These are phyloP conservation scores for Leptoteleia sp. DNA, from an alignment of 1,140 invertebrate species.

Conservation along the genomic window DNA sequence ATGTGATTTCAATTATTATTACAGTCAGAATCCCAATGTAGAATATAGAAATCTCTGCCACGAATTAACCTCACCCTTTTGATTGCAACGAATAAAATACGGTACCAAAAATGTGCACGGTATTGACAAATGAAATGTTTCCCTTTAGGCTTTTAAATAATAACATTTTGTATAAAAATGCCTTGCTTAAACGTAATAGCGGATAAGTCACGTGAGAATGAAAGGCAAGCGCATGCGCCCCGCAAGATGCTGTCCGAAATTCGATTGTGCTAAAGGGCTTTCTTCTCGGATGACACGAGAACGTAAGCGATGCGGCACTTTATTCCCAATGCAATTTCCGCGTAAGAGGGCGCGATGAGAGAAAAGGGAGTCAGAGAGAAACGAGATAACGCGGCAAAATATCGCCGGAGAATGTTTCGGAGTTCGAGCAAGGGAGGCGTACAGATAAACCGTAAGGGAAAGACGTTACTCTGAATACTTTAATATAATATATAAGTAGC, in stretches of 20 bases:
- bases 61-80: no score
- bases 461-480: constrained; percentile 36
- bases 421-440: background rate
- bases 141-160: background rate
- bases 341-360: constrained; percentile 61
- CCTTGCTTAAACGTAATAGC: constrained; percentile 13
- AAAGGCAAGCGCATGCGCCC: constrained; percentile 31
- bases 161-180: constrained; percentile 2
- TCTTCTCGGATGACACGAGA: constrained; percentile 63
- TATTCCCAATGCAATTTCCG: constrained; percentile 67
- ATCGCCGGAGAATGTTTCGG: constrained; percentile 36
- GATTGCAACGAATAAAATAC: no score
- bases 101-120: no score
- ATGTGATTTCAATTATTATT: no score
- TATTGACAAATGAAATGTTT: no score
- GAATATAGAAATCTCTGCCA: no score
- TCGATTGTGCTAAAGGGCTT: constrained; percentile 66
- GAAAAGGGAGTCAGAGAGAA: constrained; percentile 57
- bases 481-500: constrained; percentile 51
- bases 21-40: no score
- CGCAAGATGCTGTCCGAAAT: constrained; percentile 47
- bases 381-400: constrained; percentile 60
- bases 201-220: constrained; percentile 30
- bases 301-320: constrained; percentile 67
- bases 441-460: constrained; percentile 8